Conservation (phyloP, 2,797 vertebrate genomes). For the Numenius phaeopus region DNA sequence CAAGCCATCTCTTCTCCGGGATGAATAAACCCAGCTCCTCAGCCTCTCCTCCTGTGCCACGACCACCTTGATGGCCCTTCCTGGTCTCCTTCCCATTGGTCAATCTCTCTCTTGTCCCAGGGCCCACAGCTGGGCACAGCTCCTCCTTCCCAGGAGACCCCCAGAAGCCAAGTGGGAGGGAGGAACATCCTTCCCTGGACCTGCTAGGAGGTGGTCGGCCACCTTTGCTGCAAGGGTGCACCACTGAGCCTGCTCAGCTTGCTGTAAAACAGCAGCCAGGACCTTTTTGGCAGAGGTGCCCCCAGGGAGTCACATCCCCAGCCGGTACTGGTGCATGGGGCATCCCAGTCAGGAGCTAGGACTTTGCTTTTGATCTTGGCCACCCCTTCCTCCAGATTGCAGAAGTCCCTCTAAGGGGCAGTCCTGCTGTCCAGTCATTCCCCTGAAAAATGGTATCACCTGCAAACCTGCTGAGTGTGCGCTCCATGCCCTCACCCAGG, state of each 20-base stretch:
- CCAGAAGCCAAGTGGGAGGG: background rate
- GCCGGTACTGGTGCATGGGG: background rate
- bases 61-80: background rate
- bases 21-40: background rate
- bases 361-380: background rate
- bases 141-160: background rate
- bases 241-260: background rate
- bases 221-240: no score
- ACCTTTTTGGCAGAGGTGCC: background rate
- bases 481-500: background rate
- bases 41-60: background rate
- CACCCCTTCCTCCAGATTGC: background rate
- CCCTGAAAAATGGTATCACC: background rate
- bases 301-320: background rate
- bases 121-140: background rate
- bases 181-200: background rate
- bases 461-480: background rate
- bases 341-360: fast-evolving
- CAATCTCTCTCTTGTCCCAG: background rate
- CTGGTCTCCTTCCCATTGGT: background rate
- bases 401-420: background rate
- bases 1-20: background rate
- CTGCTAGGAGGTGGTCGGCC: background rate
- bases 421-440: background rate
- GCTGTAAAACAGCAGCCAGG: background rate